Percentiles rank a stretch among this genome's conserved stretches.
Conservation (phyloP, 2,113 vertebrate species). For the Hypocryptadius cinnamomeus region DNA sequence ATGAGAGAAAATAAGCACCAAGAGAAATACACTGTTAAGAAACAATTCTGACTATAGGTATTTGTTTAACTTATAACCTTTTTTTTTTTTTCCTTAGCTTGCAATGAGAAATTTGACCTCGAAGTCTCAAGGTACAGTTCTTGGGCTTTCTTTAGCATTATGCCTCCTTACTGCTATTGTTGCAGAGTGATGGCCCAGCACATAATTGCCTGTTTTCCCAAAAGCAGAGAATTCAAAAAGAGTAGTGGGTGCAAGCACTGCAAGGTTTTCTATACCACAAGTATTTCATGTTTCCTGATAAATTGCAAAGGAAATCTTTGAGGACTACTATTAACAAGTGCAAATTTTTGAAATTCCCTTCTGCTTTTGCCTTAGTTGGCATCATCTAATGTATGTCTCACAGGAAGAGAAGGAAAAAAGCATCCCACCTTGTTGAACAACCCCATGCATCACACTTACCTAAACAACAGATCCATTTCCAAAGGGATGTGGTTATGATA, state of each 20-base stretch:
- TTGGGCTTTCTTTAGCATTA: neutral
- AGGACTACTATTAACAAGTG: neutral
- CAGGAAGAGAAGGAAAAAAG: neutral
- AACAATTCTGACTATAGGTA: neutral
- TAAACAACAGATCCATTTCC: neutral
- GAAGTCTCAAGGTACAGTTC: neutral
- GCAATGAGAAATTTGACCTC: neutral
- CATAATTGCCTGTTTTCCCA: neutral
- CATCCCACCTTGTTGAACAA: neutral
- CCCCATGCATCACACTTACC: neutral
- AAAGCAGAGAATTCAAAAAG: neutral
- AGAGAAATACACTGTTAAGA: neutral
- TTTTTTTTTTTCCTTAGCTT: neutral
- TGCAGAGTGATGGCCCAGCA: neutral
- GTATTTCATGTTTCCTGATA: neutral
- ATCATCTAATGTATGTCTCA: neutral
- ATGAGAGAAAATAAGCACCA: neutral
- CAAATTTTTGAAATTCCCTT: neutral
- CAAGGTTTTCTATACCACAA: neutral
- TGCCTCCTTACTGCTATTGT: neutral
- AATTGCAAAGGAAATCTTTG: neutral
- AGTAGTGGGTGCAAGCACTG: neutral
- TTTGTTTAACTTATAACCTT: neutral
- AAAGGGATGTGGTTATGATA: neutral
- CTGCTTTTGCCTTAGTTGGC: neutral